Evolutionary conservation across 1,140 invertebrate species (phyloP).

Genomic region (Drosophila punjabiensis): DNA sequence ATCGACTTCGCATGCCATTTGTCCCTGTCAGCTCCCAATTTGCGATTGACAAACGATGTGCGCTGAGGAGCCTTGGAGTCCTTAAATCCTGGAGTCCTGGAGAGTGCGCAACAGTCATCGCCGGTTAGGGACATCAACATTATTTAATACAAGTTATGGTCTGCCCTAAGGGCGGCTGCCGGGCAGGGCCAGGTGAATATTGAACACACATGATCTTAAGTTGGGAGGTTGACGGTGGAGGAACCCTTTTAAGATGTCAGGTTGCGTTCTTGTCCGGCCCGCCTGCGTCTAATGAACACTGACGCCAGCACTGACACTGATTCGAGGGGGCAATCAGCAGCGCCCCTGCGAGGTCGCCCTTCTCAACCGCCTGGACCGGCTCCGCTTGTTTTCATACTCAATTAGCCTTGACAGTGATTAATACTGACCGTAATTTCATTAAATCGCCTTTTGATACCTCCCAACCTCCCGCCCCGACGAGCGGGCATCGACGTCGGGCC

Average conservation of each 20-base stretch:
- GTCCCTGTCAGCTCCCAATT: conserved; percentile 74
- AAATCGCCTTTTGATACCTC: conserved; percentile 75
- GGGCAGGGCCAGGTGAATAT: not conserved
- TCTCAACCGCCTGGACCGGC: not conserved
- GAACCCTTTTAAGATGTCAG: conserved; percentile 80
- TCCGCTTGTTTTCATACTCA: conserved; percentile 77
- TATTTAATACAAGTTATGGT: conserved; percentile 61
- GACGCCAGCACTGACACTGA: conserved; percentile 63
- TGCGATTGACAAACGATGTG: conserved; percentile 73
- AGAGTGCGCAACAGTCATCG: conserved; percentile 28
- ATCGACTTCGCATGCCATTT: conserved; percentile 75
- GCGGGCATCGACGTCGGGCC: not conserved
- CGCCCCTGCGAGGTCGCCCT: conserved; percentile 10
- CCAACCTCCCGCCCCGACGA: conserved; percentile 13
- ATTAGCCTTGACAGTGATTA: conserved; percentile 81
- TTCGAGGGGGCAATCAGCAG: conserved; percentile 25
- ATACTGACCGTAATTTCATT: conserved; percentile 82
- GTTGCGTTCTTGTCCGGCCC: conserved; percentile 51
- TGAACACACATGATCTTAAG: conserved; percentile 18
- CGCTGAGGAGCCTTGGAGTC: conserved; percentile 11
- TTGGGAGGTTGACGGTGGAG: conserved; percentile 5
- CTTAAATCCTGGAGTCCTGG: not conserved
- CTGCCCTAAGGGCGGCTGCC: not conserved
- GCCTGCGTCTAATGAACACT: conserved; percentile 64
- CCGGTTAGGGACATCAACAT: conserved; percentile 37